Conservation (phyloP, 2,888 invertebrate species). For the Cantharis rustica region DNA sequence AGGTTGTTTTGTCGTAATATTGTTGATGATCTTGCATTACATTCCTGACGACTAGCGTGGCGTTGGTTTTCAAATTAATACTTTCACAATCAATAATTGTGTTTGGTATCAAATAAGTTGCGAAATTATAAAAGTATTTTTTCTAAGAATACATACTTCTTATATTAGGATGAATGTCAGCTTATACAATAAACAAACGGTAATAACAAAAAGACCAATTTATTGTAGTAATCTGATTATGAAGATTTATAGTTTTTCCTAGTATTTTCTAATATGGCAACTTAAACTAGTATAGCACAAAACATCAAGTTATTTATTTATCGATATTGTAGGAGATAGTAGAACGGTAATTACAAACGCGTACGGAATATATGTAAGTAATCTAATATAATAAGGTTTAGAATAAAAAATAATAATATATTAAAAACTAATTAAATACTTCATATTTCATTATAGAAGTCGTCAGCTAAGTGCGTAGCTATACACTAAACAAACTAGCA, state of each 20-base stretch:
- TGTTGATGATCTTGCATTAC: too few species aligned
- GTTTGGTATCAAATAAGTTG: background rate
- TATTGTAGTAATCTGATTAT: constrained; percentile 14
- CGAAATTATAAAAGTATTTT: background rate
- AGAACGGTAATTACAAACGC: constrained; percentile 14
- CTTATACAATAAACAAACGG: constrained; percentile 1
- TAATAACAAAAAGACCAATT: constrained; percentile 11
- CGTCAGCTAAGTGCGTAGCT: background rate
- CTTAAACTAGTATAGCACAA: constrained; percentile 18
- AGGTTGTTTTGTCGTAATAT: too few species aligned
- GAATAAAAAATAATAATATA: background rate
- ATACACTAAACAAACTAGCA: background rate
- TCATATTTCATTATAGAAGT: background rate
- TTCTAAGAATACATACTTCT: background rate
- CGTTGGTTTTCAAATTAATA: background rate
- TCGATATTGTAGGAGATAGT: constrained; percentile 12
- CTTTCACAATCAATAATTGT: too few species aligned
- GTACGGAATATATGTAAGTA: background rate
- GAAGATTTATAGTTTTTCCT: constrained; percentile 21
- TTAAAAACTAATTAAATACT: background rate
- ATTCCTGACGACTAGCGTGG: too few species aligned
- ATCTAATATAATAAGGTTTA: background rate
- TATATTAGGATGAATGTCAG: background rate
- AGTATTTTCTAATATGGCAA: constrained; percentile 15
- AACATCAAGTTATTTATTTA: constrained; percentile 13